Conservation (phyloP, 2,888 invertebrate genomes). For the Acanthoscelides obtectus region DNA sequence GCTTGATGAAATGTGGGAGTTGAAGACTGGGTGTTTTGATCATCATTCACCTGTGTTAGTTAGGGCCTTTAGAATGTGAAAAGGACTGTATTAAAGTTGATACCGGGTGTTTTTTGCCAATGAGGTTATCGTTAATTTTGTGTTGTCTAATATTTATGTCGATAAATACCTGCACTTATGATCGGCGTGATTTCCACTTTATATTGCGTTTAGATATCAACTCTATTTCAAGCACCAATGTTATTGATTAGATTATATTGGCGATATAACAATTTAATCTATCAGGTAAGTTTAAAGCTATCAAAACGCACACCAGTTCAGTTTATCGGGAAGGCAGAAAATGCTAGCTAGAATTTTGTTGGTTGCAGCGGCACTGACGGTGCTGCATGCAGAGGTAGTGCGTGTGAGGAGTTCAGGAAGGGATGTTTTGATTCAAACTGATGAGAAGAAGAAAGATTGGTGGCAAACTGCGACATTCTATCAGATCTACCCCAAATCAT, state of each 20-base stretch:
- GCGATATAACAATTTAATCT: not conserved
- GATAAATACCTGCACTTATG: no score
- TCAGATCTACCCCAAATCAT: constrained; percentile 82
- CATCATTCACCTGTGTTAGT: no score
- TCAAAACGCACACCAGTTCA: not conserved
- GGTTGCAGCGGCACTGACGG: not conserved
- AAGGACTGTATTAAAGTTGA: no score
- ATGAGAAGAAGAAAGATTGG: constrained; percentile 57
- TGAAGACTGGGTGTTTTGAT: no score
- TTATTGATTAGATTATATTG: not conserved
- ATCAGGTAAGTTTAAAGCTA: not conserved
- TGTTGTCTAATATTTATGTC: no score
- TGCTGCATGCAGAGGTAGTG: not conserved
- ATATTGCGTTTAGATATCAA: not conserved
- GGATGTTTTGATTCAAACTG: not conserved
- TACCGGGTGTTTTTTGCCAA: no score
- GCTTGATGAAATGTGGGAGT: no score
- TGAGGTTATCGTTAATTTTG: no score
- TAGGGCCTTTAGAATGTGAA: no score
- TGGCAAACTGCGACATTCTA: constrained; percentile 79
- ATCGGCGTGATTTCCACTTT: not conserved
- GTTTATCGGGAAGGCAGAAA: not conserved
- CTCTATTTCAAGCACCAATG: not conserved
- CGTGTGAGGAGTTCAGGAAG: not conserved
- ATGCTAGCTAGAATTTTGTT: not conserved